Evolutionary conservation across 2,888 invertebrate genomes (phyloP), one percentile per base, ranked within the genome.

Genomic region (Venustoraphidia nigricollis): DNA sequence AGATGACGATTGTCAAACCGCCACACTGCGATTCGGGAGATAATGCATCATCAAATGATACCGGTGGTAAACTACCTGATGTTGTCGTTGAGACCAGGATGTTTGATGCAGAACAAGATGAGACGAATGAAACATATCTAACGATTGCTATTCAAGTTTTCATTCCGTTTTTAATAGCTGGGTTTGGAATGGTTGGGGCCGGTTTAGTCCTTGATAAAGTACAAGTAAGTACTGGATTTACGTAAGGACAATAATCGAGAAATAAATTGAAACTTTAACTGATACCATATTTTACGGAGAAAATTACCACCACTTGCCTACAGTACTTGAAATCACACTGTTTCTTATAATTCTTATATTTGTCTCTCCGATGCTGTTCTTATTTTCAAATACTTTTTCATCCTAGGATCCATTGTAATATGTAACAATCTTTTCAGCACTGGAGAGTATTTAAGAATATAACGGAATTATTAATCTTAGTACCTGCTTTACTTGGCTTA

Each of bases 131-230:
- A 60, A 75, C 76, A 10, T 76, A 76, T 61, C 65, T 73, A 53
- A 71, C 75, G 36, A 76, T 79, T 54, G 72, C 76, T 34, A 69
- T 79, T 53, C 79, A 86, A 68, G 82, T 86, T 36, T 73, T 74
- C 56, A 73, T 76, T 58, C 85, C 85, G 13, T 84, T 83, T 63
- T 67, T 84, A 50, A 75, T 86, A 49, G 84, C 85, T 52, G 85
- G 85, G 34, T 73, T 83, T 59, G 85, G 85, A 43, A 86, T 83
- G 78, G 85, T 87, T 34, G 79, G 78, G 52, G 85, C 86, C 51
- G 86, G 86, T 46, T 67, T 84, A 51, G 81, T 84, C 40, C 70
- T 86, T 50, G 83, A 84, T 62, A 66, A 72, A 55, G 83, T 84
- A 53, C 81, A 83, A 70, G 81, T 80, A 64, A 58, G 60, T 47